phyloP scores from a whole-genome alignment of 2,888 invertebrate species.

The Ptychoptera contaminata region DNA sequence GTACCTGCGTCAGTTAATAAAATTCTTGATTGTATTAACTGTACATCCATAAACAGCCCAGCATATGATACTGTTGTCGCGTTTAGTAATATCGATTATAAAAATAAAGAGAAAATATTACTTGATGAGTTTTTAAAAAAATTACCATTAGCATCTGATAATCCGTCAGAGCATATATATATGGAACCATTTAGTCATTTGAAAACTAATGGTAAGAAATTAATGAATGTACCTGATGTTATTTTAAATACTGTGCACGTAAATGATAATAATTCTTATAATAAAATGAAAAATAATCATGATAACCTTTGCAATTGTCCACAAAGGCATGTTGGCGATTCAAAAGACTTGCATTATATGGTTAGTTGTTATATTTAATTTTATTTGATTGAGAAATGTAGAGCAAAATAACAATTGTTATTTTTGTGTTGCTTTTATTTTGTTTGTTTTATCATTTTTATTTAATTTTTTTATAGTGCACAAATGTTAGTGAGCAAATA shows the following conservation, averaged over 20 bases:
- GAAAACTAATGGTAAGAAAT: slow-evolving; percentile 7
- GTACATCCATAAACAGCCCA: neutral
- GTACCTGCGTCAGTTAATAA: neutral
- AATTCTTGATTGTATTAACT: neutral
- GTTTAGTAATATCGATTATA: slow-evolving; percentile 7
- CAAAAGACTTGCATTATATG: slow-evolving; percentile 16
- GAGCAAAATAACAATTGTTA: neutral
- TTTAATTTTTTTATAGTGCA: slow-evolving; percentile 12
- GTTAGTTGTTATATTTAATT: slow-evolving; percentile 9
- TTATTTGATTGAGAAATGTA: too few relatives aligned
- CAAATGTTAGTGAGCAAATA: slow-evolving; percentile 15
- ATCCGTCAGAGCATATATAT: slow-evolving; percentile 15
- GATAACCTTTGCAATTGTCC: slow-evolving; percentile 13
- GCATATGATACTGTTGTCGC: slow-evolving; percentile 13
- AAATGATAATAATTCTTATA: too few relatives aligned
- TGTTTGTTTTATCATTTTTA: too few relatives aligned
- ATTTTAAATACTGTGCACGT: too few relatives aligned
- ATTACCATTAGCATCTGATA: neutral
- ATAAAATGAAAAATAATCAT: too few relatives aligned
- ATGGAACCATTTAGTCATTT: slow-evolving; percentile 18
- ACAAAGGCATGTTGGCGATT: slow-evolving; percentile 11
- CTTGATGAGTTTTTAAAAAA: neutral
- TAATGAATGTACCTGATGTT: too few relatives aligned
- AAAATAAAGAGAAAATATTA: neutral
- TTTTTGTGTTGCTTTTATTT: neutral